A percentile compares a stretch with the other conserved stretches of the same genome.
Conservation (phyloP, 1,140 invertebrate species). For the Solenopsis fugax region DNA sequence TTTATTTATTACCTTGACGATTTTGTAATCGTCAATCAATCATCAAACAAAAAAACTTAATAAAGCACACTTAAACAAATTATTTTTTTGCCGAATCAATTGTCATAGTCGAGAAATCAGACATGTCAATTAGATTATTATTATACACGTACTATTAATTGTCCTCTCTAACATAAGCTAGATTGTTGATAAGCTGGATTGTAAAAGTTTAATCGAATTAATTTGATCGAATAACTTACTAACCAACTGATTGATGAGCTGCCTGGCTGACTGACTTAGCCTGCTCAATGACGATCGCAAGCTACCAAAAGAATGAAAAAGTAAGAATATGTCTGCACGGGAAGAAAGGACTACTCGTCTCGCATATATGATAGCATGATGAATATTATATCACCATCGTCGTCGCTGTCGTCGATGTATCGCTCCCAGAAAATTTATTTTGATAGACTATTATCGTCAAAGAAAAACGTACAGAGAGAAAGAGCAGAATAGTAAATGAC, state of each 20-base stretch:
- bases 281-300: slow-evolving; percentile 34
- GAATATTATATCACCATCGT: slow-evolving; percentile 29
- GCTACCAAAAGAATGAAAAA: slow-evolving; percentile 35
- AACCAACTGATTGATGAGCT: slow-evolving; percentile 68
- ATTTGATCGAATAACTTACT: slow-evolving; percentile 58
- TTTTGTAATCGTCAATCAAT: neutral
- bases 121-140: neutral
- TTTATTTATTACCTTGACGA: neutral
- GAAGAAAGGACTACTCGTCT: slow-evolving; percentile 60
- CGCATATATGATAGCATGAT: slow-evolving; percentile 11
- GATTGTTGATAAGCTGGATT: neutral
- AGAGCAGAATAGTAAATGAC: neutral
- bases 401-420: neutral
- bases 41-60: neutral
- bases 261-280: slow-evolving; percentile 56
- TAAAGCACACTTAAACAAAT: neutral
- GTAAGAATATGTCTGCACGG: slow-evolving; percentile 39
- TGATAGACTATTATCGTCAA: too few species aligned
- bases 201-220: slow-evolving; percentile 20
- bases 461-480: too few species aligned
- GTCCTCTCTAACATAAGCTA: neutral
- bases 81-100: neutral
- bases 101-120: neutral
- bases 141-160: slow-evolving; percentile 5
- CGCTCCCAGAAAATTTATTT: neutral